Evolutionary conservation across 2,888 invertebrate species (phyloP).

Genomic region (Anodontia alba): DNA sequence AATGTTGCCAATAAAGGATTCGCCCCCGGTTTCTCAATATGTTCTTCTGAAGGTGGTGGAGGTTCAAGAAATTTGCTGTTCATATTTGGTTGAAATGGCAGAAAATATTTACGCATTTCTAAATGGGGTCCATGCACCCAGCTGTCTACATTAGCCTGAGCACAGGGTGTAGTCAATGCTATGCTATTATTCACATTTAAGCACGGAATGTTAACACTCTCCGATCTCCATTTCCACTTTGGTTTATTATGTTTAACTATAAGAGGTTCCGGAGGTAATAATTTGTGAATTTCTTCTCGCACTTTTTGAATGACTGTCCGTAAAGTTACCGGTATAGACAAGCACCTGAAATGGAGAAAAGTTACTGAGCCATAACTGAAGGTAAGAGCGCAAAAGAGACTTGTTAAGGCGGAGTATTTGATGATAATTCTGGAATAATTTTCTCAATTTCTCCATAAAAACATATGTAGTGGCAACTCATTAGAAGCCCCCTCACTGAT

Average conservation of each 20-base stretch:
- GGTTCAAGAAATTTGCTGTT: constrained; percentile 37
- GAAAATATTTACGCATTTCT: constrained; percentile 46
- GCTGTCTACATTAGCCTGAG: constrained; percentile 15
- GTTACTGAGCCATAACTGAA: not conserved
- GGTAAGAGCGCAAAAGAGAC: no score
- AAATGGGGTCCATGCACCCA: constrained; percentile 42
- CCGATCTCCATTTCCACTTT: constrained; percentile 40
- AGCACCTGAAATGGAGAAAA: constrained; percentile 86
- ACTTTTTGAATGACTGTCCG: constrained; percentile 91
- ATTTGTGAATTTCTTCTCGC: constrained; percentile 72
- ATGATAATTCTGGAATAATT: no score
- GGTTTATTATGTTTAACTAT: constrained; percentile 28
- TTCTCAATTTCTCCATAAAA: no score
- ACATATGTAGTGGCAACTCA: no score
- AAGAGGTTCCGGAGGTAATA: constrained; percentile 64
- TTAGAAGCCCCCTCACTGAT: not conserved
- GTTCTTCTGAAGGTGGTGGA: constrained; percentile 38
- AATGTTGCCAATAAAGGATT: constrained; percentile 82
- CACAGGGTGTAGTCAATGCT: not conserved
- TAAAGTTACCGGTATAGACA: constrained; percentile 97
- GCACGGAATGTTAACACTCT: constrained; percentile 9
- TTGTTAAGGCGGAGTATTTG: no score
- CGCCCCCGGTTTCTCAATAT: constrained; percentile 56
- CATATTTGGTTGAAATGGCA: constrained; percentile 26
- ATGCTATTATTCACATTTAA: not conserved